Base-by-base conservation (phyloP, 1,140 invertebrate species). In the Anastatus disparis region DNA sequence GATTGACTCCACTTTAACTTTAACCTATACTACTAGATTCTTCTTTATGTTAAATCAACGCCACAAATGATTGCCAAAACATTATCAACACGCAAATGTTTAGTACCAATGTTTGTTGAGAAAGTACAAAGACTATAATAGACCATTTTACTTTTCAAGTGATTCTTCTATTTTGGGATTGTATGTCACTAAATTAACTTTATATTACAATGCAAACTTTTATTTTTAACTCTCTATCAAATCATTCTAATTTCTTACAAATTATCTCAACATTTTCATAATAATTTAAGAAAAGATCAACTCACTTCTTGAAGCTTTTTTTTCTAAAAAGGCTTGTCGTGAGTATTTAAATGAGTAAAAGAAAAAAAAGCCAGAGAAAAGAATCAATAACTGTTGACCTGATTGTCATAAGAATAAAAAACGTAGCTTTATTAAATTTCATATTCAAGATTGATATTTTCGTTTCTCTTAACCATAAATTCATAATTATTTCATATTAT, bases 1-100 rank as follows among this genome's bases (percentile, higher is more conserved):
- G 58, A 62, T 62, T 9, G 67, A 55, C 58, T 70, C 58, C 38
- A 62, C 58, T 62, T 69, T 52, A 70, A 61, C 35, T 62, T 62
- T 44, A 48, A 53, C 17, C 42, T 52, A 35, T 56, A 24, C 15
- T n/a, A 38, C 17, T 6, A n/a, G 7, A 31, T 12, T 24, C 13
- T 67, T 55, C 64, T 67, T 67, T 67, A 48, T 67, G 52, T 35
- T 15, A 24, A 59, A 59, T 59, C 35, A 27, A 40, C n/a, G 55
- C 38, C 17, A 15, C 15, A 55, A 22, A 59, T 62, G 56, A 61
- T 69, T 61, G 48, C 48, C n/a, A 3, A 20, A 6, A 50, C 15
- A 63, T 70, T 70, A 70, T 12, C 3, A 42, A 40, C 59, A 70
- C 68, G 68, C 68, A 26, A 70, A 31, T 58, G 35, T 38, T 46